Base-by-base conservation (phyloP, 2,797 vertebrate genomes). In the Cyclopterus lumpus region DNA sequence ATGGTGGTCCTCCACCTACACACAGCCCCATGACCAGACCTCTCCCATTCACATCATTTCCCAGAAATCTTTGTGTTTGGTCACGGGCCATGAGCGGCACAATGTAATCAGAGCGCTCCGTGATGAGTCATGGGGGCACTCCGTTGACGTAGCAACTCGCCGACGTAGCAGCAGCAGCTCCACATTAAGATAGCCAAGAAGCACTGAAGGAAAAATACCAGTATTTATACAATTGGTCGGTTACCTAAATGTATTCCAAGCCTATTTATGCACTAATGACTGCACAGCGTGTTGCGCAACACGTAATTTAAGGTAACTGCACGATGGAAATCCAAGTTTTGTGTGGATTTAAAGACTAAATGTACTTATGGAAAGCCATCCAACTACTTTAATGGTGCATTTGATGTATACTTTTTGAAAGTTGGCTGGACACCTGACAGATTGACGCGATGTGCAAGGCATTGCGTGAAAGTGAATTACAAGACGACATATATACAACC, bases 91-190 rank as follows among this genome's bases (percentile, higher is more conserved):
- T 53, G 54, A 85, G 63, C 30, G 34, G 49, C 63, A 66, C 79
- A 84, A 89, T 30, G 67, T 89, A 91, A 90, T 89, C 86, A 76
- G 53, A 54, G 66, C 4, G 4, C 70, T 59, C 36, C 12, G 7
- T 65, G 65, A 81, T 91, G 91, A 89, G 75, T 89, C 89, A 91
- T 32, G 18, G 46, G 54, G n/a, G 72, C 67, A 38, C 59, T 81
- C 59, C 71, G 44, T 65, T 73, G 80, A 74, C 57, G 3, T 68
- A 84, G 58, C 63, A 24, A 73, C 66, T 11, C 67, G 74, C 82
- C 86, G 81, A 28, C 40, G 6, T 57, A 80, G 75, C 82, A 83
- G 63, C 63, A 82, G 65, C 63, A 72, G 59, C 49, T 12, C 55
- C 71, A 10, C 48, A 24, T 30, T 4, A 62, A 64, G 51, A 62